Base-by-base conservation (phyloP, 30 jellyfish, hydroid and myxozoan genomes). In the Pelagia noctiluca region DNA sequence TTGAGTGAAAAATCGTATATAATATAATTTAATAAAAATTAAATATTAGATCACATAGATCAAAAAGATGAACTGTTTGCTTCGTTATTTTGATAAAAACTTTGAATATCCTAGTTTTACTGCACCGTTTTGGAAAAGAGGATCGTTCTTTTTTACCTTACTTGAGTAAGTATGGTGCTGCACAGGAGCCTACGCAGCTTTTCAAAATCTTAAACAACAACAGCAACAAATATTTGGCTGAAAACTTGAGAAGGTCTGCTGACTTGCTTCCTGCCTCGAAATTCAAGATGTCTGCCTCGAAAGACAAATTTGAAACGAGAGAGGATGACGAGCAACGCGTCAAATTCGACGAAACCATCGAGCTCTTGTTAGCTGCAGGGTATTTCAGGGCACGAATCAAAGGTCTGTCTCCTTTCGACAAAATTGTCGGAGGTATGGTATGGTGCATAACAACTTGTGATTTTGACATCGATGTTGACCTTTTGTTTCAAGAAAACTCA, bases 391-490 rank as follows among this genome's bases (percentile, higher is more conserved):
- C 99, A 30, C 81, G 99, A 84, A 94, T 94, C 62, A 94, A 94
- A 75, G 97, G 97, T 35, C 90, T 94, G 21, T 88, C 97, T 1
- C 96, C 97, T 48, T 94, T 94, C 62, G 99, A 94, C 76, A 94
- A 94, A 86, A 97, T 94, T 18, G 97, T 94, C 1, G 99, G 99
- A n/a, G 99, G 99, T 16, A 94, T 94, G 99, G 95, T 82, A 8
- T 94, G 99, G 99, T 94, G 97, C 63, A 88, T 89, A 35, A 77
- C 96, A 30, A 78, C 96, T 25, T 88, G 97, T 77, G 99, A 94
- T 57, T 88, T 84, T 68, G 99, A 94, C 83, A 96, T 94, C 7
- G 99, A 94, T 71, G 97, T 89, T 13, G 99, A 94, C 81, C 88
- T 94, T 22, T 78, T 94, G 71, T 94, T 94, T 71, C 97, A 88